Evolutionary conservation across 2,797 vertebrate species (phyloP).

Genomic region (Smutsia gigantea): DNA sequence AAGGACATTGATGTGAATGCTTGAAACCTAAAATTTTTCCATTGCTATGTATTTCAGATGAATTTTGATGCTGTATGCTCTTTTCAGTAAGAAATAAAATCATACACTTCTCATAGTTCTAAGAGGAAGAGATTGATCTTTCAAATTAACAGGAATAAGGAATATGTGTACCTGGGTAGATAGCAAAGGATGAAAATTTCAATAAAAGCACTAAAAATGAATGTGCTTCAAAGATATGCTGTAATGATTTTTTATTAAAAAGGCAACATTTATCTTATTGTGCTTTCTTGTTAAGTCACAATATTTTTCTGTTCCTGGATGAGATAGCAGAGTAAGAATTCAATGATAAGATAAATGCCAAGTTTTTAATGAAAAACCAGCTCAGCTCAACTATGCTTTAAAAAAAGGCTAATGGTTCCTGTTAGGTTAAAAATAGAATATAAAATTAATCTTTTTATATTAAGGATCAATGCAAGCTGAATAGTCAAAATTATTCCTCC

Average conservation of each 20-base stretch:
- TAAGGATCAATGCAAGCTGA: slow-evolving; percentile 67
- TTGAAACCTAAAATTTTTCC: not conserved
- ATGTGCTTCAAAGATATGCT: not conserved
- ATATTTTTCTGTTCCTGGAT: slow-evolving; percentile 64
- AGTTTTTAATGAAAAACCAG: slow-evolving; percentile 70
- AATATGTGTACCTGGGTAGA: not conserved
- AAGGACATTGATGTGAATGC: not conserved
- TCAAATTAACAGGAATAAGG: slow-evolving; percentile 30
- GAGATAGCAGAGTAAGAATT: slow-evolving; percentile 64
- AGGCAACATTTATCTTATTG: slow-evolving; percentile 50
- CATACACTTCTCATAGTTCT: not conserved
- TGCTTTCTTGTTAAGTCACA: slow-evolving; percentile 63
- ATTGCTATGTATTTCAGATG: not conserved
- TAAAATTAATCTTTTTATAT: slow-evolving; percentile 71
- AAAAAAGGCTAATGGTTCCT: slow-evolving; percentile 60
- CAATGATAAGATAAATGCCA: slow-evolving; percentile 66
- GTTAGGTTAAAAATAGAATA: slow-evolving; percentile 66
- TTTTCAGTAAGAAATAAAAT: slow-evolving; percentile 38
- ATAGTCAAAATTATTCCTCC: slow-evolving; percentile 64
- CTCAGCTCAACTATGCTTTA: slow-evolving; percentile 36
- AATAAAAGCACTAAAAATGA: not conserved
- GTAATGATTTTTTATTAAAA: slow-evolving; percentile 53
- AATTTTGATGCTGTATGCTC: not conserved
- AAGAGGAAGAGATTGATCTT: not conserved
- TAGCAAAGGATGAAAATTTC: not conserved